Evolutionary conservation across 2,797 vertebrate genomes (phyloP).

Genomic region (Anguilla megastoma): DNA sequence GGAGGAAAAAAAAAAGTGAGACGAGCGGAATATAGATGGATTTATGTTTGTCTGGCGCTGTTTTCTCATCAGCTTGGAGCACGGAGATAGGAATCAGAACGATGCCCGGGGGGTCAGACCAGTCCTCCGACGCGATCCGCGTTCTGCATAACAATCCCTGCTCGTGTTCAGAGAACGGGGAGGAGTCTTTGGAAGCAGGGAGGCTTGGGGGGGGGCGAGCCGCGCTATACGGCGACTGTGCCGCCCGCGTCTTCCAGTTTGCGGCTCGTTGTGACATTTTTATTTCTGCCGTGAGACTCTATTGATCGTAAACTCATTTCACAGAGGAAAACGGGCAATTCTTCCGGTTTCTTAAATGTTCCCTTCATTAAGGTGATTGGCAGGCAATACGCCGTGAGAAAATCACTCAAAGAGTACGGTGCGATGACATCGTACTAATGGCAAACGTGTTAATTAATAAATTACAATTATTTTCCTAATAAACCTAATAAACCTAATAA

Average conservation of each 20-base stretch:
- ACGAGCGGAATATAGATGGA: constrained; percentile 67
- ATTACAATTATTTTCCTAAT: too few relatives aligned
- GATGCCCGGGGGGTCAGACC: constrained; percentile 60
- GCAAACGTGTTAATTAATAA: not conserved
- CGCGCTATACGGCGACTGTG: not conserved
- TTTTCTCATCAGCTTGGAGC: constrained; percentile 68
- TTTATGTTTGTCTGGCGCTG: constrained; percentile 65
- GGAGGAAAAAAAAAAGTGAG: constrained; percentile 54
- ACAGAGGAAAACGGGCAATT: constrained; percentile 16
- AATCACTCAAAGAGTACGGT: not conserved
- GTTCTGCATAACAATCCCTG: constrained; percentile 72
- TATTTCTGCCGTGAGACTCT: constrained; percentile 33
- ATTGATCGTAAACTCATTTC: constrained; percentile 39
- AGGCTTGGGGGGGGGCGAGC: constrained; percentile 4
- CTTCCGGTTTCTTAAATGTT: not conserved
- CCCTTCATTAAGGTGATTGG: not conserved
- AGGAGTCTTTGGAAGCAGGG: constrained; percentile 27
- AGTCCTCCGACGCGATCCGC: constrained; percentile 50
- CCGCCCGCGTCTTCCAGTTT: constrained; percentile 23
- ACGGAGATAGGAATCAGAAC: constrained; percentile 70
- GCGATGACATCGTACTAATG: not conserved
- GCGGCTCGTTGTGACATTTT: constrained; percentile 32
- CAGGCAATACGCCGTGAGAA: not conserved
- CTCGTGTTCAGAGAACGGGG: constrained; percentile 56
- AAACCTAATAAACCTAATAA: not conserved